Percentiles rank a stretch among this genome's conserved stretches.
Evolutionary conservation across 1,140 invertebrate species (phyloP).

Genomic region (Lutraria rhynchaena): DNA sequence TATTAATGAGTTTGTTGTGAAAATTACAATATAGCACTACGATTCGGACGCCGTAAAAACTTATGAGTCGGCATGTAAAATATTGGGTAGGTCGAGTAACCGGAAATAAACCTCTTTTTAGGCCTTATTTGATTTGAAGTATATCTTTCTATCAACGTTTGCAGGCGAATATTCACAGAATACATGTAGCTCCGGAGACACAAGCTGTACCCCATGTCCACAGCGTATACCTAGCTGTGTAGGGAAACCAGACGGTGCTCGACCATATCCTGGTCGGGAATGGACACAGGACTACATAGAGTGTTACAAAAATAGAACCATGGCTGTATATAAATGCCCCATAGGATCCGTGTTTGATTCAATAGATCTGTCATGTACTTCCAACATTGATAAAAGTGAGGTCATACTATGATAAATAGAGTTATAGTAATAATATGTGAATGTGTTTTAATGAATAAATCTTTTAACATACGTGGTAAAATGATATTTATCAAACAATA

Average conservation of each 20-base stretch:
- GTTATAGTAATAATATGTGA: neutral
- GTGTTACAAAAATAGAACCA: conserved; percentile 46
- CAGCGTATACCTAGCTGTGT: conserved; percentile 62
- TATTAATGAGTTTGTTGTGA: too few species aligned
- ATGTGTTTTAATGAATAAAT: too few species aligned
- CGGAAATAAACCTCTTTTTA: too few species aligned
- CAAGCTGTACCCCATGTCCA: conserved; percentile 57
- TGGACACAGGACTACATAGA: conserved; percentile 40
- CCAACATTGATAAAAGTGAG: conserved; percentile 42
- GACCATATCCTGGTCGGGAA: conserved; percentile 29
- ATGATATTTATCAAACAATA: too few species aligned
- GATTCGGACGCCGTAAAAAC: too few species aligned
- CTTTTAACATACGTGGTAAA: too few species aligned
- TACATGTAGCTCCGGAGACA: conserved; percentile 52
- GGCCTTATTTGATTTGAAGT: too few species aligned
- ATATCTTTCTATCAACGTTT: conserved; percentile 16
- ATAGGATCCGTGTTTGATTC: conserved; percentile 37
- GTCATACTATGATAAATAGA: neutral
- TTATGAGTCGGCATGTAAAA: too few species aligned
- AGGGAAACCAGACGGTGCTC: conserved; percentile 59
- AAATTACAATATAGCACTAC: too few species aligned
- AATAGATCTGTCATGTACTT: conserved; percentile 13
- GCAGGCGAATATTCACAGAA: conserved; percentile 66
- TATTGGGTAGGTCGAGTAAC: too few species aligned
- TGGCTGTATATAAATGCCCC: conserved; percentile 35